A percentile compares a stretch with the other conserved stretches of the same genome.
phyloP scores from a whole-genome alignment of 2,888 invertebrate genomes.

The Melikaiella ostensackeni region DNA sequence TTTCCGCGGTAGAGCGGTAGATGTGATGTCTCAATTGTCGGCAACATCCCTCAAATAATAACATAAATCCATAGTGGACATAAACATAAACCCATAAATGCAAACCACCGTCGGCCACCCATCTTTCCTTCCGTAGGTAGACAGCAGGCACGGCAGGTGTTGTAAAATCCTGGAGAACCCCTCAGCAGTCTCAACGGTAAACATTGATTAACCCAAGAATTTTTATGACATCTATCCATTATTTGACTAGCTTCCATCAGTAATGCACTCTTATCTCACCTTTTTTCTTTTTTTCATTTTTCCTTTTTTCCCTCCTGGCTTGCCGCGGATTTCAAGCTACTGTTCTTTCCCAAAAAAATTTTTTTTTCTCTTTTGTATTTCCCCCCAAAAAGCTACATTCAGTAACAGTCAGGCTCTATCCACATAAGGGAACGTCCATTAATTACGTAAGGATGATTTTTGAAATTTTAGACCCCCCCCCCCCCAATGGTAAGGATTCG shows the following conservation, averaged over 20 bases:
- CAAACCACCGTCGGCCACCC: conserved; percentile 39
- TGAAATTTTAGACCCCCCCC: too few relatives aligned
- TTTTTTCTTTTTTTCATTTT: conserved; percentile 47
- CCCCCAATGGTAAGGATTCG: too few relatives aligned
- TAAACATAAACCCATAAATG: conserved; percentile 39
- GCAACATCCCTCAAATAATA: conserved; percentile 60
- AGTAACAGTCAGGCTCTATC: too few relatives aligned
- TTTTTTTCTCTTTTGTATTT: not conserved
- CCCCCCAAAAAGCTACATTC: too few relatives aligned
- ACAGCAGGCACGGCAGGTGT: conserved; percentile 11
- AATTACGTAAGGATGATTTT: too few relatives aligned
- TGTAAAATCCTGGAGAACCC: conserved; percentile 34
- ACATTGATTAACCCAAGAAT: conserved; percentile 70
- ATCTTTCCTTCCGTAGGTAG: conserved; percentile 24
- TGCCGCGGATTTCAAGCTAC: conserved; percentile 10
- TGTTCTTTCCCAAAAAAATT: not conserved
- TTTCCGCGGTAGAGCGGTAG: conserved; percentile 4
- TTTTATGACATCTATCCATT: conserved; percentile 59
- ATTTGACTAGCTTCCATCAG: conserved; percentile 37
- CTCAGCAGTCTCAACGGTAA: conserved; percentile 57
- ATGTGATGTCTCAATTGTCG: conserved; percentile 43
- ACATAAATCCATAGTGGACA: conserved; percentile 48
- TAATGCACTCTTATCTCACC: conserved; percentile 53
- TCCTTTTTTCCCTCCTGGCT: conserved; percentile 47
- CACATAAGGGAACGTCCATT: too few relatives aligned